Evolutionary conservation across 2,797 vertebrate species (phyloP).

Genomic region (Sitta carolinensis): DNA sequence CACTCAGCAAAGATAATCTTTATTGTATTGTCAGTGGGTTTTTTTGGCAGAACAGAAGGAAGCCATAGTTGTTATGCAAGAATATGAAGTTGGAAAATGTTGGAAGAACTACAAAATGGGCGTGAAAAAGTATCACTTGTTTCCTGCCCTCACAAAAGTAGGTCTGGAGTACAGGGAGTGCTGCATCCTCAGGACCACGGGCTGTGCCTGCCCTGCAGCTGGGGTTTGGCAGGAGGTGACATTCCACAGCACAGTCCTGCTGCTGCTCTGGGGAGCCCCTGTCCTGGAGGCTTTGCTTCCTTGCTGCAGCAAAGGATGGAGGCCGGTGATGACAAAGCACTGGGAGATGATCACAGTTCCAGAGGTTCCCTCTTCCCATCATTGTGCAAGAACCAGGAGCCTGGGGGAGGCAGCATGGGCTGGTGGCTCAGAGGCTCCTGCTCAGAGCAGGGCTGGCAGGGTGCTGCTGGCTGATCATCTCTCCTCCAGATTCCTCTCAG

Average conservation of each 20-base stretch:
- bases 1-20: background rate
- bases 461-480: fast-evolving
- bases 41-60: background rate
- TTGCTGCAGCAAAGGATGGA: background rate
- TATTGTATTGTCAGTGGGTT: background rate
- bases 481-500: background rate
- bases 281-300: background rate
- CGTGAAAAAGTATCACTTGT: background rate
- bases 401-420: fast-evolving
- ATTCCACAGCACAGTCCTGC: background rate
- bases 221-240: background rate
- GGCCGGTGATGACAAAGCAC: background rate
- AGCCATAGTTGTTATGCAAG: background rate
- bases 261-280: background rate
- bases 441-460: background rate
- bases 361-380: fast-evolving
- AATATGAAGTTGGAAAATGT: background rate
- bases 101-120: background rate
- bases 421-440: background rate
- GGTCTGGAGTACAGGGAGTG: background rate
- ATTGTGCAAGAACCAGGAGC: background rate
- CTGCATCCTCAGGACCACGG: background rate
- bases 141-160: background rate
- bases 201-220: background rate
- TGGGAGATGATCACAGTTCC: fast-evolving